phyloP scores from a whole-genome alignment of 2,797 vertebrate genomes.

The Cossypha caffra region DNA sequence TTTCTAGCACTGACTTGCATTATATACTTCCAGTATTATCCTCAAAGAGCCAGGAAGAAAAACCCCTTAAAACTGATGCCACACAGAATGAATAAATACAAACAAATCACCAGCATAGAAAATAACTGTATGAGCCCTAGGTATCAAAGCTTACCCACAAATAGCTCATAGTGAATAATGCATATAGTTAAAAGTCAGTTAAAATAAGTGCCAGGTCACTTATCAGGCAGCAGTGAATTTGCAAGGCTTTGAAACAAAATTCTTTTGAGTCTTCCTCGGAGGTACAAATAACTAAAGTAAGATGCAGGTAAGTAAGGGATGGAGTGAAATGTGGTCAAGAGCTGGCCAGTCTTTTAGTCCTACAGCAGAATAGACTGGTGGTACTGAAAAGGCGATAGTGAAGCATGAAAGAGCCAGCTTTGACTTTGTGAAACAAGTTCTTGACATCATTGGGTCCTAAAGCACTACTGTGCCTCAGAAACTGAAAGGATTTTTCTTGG shows the following conservation, averaged over 20 bases:
- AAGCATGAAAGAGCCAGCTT: not conserved
- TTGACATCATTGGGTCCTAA: not conserved
- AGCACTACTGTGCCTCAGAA: not conserved
- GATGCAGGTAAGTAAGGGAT: not conserved
- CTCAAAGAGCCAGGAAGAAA: not conserved
- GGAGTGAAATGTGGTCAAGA: not conserved
- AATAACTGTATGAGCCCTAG: not conserved
- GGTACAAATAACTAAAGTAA: not conserved
- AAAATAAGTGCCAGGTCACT: conserved; percentile 43
- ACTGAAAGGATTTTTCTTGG: not conserved
- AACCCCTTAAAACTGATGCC: not conserved
- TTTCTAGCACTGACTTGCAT: not conserved
- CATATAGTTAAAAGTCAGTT: not conserved
- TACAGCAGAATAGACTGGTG: not conserved
- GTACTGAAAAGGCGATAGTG: not conserved
- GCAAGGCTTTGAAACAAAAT: not conserved
- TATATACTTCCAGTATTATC: not conserved
- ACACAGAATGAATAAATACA: not conserved
- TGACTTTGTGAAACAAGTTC: not conserved
- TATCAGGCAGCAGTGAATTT: not conserved
- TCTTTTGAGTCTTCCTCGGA: not conserved
- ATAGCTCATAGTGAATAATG: conserved; percentile 47
- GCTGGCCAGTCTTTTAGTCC: not conserved
- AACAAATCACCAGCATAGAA: not conserved
- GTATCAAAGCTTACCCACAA: conserved; percentile 22